A percentile compares a stretch with the other conserved stretches of the same genome.
Evolutionary conservation across 2,888 invertebrate species (phyloP).

Genomic region (Leptinotarsa juncta): DNA sequence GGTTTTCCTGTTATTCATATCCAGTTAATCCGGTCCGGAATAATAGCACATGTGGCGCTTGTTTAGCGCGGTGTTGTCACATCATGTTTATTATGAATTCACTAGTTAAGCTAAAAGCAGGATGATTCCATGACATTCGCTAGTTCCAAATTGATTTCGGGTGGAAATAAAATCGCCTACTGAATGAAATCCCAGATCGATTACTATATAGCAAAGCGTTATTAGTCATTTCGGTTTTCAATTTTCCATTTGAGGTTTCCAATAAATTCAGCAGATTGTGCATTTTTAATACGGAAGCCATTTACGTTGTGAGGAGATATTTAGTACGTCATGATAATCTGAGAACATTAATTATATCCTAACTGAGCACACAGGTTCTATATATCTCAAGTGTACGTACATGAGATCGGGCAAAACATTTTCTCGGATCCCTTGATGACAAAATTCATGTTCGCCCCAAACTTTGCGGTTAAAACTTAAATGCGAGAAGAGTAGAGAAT

Average conservation of each 20-base stretch:
- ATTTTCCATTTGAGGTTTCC: constrained; percentile 7
- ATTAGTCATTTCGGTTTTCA: neutral
- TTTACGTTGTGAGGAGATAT: neutral
- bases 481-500: no score
- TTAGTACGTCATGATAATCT: no score
- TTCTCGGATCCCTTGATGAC: no score
- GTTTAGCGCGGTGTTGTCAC: constrained; percentile 41
- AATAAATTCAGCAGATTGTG: neutral
- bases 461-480: no score
- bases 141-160: constrained; percentile 4
- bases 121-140: neutral
- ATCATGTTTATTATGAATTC: constrained; percentile 17
- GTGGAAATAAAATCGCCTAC: neutral
- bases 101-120: neutral
- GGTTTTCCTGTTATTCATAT: constrained; percentile 55
- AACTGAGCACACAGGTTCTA: no score
- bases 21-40: constrained; percentile 52
- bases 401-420: no score
- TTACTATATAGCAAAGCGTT: neutral
- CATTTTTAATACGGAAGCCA: neutral
- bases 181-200: neutral
- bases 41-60: constrained; percentile 54
- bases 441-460: no score
- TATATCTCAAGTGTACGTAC: no score
- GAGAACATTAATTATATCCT: no score